phyloP scores from a whole-genome alignment of 2,797 vertebrate genomes.

The Paguma larvata region DNA sequence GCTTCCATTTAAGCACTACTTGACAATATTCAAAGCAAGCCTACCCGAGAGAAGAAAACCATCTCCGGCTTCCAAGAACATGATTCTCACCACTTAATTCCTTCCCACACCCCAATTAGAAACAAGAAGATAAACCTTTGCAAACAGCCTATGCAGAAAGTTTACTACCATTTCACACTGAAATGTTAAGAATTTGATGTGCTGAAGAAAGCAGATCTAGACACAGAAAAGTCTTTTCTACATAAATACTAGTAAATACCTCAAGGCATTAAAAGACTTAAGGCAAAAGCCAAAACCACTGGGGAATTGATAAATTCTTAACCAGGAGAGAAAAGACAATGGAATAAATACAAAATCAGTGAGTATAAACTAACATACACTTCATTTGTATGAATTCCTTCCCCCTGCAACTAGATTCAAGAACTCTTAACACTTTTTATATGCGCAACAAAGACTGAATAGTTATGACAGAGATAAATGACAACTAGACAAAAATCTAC shows the following conservation, averaged over 20 bases:
- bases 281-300: neutral
- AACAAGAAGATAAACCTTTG: conserved; percentile 36
- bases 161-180: neutral
- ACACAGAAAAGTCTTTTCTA: neutral
- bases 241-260: neutral
- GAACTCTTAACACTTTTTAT: neutral
- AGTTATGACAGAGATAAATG: neutral
- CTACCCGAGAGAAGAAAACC: conserved; percentile 40
- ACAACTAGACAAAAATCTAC: neutral
- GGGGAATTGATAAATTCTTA: neutral
- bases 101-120: neutral
- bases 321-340: neutral
- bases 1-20: neutral
- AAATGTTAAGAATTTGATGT: conserved; percentile 42
- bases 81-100: neutral
- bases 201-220: neutral
- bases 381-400: neutral
- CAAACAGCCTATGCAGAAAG: neutral
- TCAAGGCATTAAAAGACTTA: neutral
- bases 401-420: neutral
- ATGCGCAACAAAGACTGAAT: neutral
- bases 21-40: neutral
- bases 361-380: neutral
- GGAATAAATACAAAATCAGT: neutral
- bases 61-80: conserved; percentile 43